These are phyloP conservation scores for Aramus guarauna DNA, from an alignment of 2,113 vertebrate genomes.

Conservation along the genomic window DNA sequence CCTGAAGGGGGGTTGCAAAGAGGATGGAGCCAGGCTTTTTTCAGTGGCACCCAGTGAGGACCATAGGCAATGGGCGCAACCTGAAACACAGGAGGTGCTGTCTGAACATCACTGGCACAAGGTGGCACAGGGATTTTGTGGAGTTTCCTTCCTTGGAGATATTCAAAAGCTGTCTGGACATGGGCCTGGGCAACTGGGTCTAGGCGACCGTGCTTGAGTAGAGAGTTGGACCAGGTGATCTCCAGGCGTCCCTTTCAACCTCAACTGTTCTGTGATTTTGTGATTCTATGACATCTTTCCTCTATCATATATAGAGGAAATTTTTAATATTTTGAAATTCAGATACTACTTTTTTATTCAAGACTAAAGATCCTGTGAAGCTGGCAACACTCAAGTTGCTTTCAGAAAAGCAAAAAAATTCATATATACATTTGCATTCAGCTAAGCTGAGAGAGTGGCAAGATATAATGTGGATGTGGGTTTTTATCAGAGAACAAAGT, in stretches of 20 bases:
- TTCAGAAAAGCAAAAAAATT: background rate
- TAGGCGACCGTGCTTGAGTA: background rate
- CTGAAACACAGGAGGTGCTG: background rate
- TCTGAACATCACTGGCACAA: background rate
- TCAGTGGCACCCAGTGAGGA: background rate
- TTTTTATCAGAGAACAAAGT: background rate
- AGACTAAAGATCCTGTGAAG: background rate
- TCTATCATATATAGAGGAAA: fast-evolving
- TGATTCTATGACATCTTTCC: background rate
- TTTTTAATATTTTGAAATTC: background rate
- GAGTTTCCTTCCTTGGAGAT: background rate
- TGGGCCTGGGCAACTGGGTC: too few species aligned
- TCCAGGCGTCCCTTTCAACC: background rate
- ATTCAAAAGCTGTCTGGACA: background rate
- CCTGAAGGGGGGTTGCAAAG: background rate
- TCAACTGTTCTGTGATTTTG: background rate
- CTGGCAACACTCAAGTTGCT: background rate
- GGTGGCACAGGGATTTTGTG: background rate
- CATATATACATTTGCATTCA: background rate
- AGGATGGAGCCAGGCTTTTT: background rate
- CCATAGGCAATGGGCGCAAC: background rate
- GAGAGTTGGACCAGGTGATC: background rate
- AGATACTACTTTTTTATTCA: background rate
- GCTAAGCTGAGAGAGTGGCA: background rate
- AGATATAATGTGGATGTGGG: background rate